These are phyloP conservation scores for Neuroterus valhalla DNA, from an alignment of 1,140 invertebrate genomes.

Conservation along the genomic window DNA sequence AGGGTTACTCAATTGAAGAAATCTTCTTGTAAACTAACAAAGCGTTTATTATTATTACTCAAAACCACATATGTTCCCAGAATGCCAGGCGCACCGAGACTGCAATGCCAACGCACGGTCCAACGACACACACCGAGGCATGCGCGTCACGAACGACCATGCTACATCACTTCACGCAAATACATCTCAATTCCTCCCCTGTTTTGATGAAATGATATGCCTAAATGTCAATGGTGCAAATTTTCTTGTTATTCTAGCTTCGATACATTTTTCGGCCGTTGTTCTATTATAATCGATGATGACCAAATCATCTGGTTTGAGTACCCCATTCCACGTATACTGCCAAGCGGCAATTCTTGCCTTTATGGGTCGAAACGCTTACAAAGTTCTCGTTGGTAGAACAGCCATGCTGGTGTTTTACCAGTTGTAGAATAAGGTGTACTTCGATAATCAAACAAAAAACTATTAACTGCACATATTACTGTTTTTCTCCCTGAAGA, in stretches of 20 bases:
- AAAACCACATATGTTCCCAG: too few species aligned
- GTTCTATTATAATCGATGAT: conserved; percentile 28
- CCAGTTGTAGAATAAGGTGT: not conserved
- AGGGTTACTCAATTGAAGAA: too few species aligned
- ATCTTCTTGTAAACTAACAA: too few species aligned
- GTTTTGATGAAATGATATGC: too few species aligned
- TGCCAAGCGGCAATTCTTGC: not conserved
- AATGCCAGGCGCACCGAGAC: too few species aligned
- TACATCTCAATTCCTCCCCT: too few species aligned
- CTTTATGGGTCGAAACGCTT: conserved; percentile 29
- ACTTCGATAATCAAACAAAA: conserved; percentile 32
- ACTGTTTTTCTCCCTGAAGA: conserved; percentile 17
- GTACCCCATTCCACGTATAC: conserved; percentile 14
- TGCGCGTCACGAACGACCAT: too few species aligned
- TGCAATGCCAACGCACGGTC: too few species aligned
- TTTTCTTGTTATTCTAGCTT: not conserved
- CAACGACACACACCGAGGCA: too few species aligned
- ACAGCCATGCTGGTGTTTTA: conserved; percentile 3
- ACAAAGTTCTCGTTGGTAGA: conserved; percentile 23
- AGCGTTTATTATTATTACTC: too few species aligned
- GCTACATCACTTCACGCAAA: too few species aligned
- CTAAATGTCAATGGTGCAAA: conserved; percentile 9
- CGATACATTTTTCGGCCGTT: conserved; percentile 14
- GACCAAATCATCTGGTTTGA: conserved; percentile 10
- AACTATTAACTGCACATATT: not conserved